Evolutionary conservation across 2,113 vertebrate genomes (phyloP), one percentile per base, ranked within the genome.

Genomic region (Caretta caretta): DNA sequence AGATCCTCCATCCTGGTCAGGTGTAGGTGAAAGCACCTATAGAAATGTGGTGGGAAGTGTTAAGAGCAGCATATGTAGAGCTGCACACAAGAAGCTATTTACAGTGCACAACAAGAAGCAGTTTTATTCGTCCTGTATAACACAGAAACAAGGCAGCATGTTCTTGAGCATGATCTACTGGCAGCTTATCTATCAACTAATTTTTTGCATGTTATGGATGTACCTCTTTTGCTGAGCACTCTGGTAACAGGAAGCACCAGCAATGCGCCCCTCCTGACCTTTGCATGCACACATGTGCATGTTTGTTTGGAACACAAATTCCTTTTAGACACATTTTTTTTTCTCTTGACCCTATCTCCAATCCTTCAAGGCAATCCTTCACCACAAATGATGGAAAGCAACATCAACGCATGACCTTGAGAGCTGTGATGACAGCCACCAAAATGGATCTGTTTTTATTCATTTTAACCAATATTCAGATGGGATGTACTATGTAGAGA

Each of bases 211-310:
- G 7, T 22, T 25, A 10, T 10, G 2, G 50, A 2, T 2, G 20
- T 65, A 19, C 10, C 5, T 89, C 2, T 24, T 87, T 56, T n/a
- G 53, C 2, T 59, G 22, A 48, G 3, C 8, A 19, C 9, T 57
- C 14, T 1, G 16, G 10, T 35, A 84, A 31, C 4, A 9, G 29
- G 19, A 42, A 90, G 1, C 1, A 1, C 1, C 25, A 57, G 2
- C 27, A 4, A 10, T 2, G 46, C 53, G 11, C 1, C 79, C 20
- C 24, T 20, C 19, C 10, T 62, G 2, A 29, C 1, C 35, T 62
- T 38, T 72, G 11, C 1, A 1, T 2, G 13, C 19, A 27, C 9
- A 42, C 0, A 19, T 19, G 35, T n/a, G 35, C 35, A 69, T 7
- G 0, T 11, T 4, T 92, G 17, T 51, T 83, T 75, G 29, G 38